Base-by-base conservation (phyloP, 2,113 vertebrate species). In the Xiphophorus hellerii region DNA sequence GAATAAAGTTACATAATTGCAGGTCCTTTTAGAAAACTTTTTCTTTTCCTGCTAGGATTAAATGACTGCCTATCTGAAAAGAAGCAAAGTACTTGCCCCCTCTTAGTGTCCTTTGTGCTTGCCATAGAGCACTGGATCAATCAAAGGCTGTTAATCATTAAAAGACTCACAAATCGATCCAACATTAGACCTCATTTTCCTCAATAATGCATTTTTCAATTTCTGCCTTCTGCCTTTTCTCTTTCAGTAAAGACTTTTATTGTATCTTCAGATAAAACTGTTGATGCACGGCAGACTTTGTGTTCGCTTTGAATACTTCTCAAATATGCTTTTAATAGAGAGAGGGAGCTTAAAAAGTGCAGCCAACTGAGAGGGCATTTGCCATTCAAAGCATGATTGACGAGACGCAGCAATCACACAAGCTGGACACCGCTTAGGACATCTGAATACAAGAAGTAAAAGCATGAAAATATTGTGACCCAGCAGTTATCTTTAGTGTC, bases 91-190 rank as follows among this genome's bases (percentile, higher is more conserved):
- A 65, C 71, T 74, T 31, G 7, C 63, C 65, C 48, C 71, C 62
- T 84, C 73, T 84, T 75, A 84, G 62, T n/a, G 0, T 62, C 73
- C 73, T 86, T 77, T 80, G 70, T 81, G 85, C 75, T 62, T 31
- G 28, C 64, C 69, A 82, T 61, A 25, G 37, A 71, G 80, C 15
- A 58, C 67, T 65, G 83, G 82, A 90, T 89, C 89, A 86, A 79
- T 88, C 78, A 76, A 73, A 11, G 6, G 61, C 76, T 30, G 37
- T 61, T 39, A 66, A 81, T 90, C 84, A 83, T 89, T 79, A 67
- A 78, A 84, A 84, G 74, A 75, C 69, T 66, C 71, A 72, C 63
- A 68, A 83, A 84, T 91, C 82, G 73, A 92, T 91, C 85, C 39
- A 58, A 25, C 80, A 84, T 88, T 84, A 80, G 78, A 87, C 82